Conservation (phyloP, 2,888 invertebrate species). For the Ephialtes manifestator region DNA sequence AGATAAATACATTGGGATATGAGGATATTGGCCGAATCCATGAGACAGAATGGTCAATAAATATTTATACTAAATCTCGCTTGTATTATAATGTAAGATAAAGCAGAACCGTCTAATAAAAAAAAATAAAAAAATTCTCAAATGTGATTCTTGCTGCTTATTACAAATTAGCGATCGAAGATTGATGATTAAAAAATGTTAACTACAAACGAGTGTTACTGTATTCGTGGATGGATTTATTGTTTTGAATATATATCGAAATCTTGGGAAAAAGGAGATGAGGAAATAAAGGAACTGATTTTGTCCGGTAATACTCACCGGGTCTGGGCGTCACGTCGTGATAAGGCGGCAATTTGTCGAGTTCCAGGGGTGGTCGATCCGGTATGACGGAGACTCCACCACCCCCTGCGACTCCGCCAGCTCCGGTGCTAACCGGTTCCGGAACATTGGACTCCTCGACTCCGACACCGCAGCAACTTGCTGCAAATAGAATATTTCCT, state of each 20-base stretch:
- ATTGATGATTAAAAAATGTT: too few relatives aligned
- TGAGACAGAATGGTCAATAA: too few relatives aligned
- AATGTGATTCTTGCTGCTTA: too few relatives aligned
- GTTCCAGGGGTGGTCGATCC: constrained; percentile 84
- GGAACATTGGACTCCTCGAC: constrained; percentile 81
- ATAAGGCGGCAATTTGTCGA: constrained; percentile 85
- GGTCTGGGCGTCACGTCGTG: constrained; percentile 85
- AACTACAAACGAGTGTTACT: too few relatives aligned
- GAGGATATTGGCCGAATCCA: too few relatives aligned
- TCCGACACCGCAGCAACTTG: constrained; percentile 83
- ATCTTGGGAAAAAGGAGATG: not conserved
- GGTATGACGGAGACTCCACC: constrained; percentile 85
- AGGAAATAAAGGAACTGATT: not conserved
- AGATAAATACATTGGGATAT: not conserved
- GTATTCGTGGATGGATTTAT: too few relatives aligned
- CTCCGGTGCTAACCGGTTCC: constrained; percentile 79
- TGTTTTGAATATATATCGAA: not conserved
- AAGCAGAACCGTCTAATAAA: too few relatives aligned
- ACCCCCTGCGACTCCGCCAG: constrained; percentile 78
- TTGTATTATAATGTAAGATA: too few relatives aligned
- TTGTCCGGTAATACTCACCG: constrained; percentile 76
- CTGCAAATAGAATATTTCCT: constrained; percentile 75
- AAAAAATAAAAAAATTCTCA: too few relatives aligned
- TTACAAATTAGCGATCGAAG: too few relatives aligned
- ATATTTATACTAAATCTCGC: too few relatives aligned